Conservation (phyloP, 92 coral and sea anemone genomes). For the Scolanthus callimorphus region DNA sequence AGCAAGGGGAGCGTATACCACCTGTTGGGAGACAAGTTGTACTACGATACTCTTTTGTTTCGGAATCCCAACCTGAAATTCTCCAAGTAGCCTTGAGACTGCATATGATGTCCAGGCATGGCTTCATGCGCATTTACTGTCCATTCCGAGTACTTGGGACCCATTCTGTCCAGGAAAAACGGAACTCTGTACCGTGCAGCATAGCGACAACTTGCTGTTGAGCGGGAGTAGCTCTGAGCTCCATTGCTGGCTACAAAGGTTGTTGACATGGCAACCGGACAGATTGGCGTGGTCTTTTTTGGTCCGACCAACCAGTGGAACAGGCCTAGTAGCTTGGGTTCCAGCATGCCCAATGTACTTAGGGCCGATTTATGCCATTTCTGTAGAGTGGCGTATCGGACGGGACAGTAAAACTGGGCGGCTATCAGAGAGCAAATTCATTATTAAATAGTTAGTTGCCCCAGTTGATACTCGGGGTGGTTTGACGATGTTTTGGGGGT, state of each 20-base stretch:
- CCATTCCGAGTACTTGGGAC: constrained; percentile 90
- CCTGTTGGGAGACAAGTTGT: too few species aligned
- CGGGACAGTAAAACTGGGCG: constrained; percentile 79
- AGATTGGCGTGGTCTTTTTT: constrained; percentile 67
- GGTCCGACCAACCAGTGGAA: constrained; percentile 79
- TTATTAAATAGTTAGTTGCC: too few species aligned
- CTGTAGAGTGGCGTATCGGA: constrained; percentile 64
- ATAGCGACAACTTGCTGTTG: constrained; percentile 31
- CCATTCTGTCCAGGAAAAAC: constrained; percentile 95
- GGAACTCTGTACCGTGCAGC: constrained; percentile 66
- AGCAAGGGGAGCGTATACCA: too few species aligned
- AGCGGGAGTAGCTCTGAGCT: constrained; percentile 61
- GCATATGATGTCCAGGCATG: constrained; percentile 89
- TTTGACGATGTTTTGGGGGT: too few species aligned
- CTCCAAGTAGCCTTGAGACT: constrained; percentile 66
- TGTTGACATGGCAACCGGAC: constrained; percentile 64
- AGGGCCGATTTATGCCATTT: constrained; percentile 78
- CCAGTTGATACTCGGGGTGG: too few species aligned
- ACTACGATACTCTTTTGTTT: too few species aligned
- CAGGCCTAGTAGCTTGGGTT: constrained; percentile 56
- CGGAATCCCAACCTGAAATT: constrained; percentile 58
- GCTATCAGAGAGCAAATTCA: constrained; percentile 20
- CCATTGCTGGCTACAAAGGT: constrained; percentile 71
- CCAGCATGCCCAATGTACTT: constrained; percentile 54
- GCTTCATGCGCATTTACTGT: constrained; percentile 92